Evolutionary conservation across 2,797 vertebrate genomes (phyloP).

Genomic region (Tadarida brasiliensis): DNA sequence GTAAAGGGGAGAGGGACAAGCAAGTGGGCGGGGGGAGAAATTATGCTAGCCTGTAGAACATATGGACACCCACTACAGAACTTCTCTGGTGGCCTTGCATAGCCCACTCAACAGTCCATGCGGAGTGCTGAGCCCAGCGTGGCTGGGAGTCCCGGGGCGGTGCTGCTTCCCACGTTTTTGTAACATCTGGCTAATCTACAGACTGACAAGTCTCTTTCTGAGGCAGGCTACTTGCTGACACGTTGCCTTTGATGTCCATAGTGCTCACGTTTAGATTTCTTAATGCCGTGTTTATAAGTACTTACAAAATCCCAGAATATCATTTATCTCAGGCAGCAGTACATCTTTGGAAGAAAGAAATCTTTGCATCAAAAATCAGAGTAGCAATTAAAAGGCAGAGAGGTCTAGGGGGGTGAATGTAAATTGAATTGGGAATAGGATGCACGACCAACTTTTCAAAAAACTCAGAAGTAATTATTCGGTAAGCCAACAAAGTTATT

Average conservation of each 20-base stretch:
- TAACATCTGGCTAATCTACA: background rate
- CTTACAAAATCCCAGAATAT: constrained; percentile 65
- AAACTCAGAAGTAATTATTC: constrained; percentile 77
- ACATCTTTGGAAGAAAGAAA: constrained; percentile 85
- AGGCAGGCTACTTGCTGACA: background rate
- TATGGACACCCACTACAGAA: fast-evolving
- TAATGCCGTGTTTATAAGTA: constrained; percentile 51
- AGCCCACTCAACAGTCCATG: background rate
- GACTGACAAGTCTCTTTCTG: background rate
- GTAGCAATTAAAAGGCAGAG: constrained; percentile 76
- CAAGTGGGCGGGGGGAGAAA: no score
- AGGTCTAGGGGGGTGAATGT: constrained; percentile 76
- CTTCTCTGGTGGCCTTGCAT: background rate
- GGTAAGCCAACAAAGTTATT: constrained; percentile 80
- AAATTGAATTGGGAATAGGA: constrained; percentile 86
- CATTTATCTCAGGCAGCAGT: constrained; percentile 79
- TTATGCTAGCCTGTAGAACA: background rate
- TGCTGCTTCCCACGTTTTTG: background rate
- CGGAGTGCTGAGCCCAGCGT: background rate
- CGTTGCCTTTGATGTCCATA: background rate
- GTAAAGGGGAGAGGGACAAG: background rate
- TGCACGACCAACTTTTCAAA: constrained; percentile 72
- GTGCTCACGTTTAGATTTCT: constrained; percentile 60
- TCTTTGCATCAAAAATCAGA: constrained; percentile 85
- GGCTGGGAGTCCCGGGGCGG: background rate